Evolutionary conservation across 2,888 invertebrate species (phyloP), one percentile per base, ranked within the genome.

Genomic region (Orthosia gracilis): DNA sequence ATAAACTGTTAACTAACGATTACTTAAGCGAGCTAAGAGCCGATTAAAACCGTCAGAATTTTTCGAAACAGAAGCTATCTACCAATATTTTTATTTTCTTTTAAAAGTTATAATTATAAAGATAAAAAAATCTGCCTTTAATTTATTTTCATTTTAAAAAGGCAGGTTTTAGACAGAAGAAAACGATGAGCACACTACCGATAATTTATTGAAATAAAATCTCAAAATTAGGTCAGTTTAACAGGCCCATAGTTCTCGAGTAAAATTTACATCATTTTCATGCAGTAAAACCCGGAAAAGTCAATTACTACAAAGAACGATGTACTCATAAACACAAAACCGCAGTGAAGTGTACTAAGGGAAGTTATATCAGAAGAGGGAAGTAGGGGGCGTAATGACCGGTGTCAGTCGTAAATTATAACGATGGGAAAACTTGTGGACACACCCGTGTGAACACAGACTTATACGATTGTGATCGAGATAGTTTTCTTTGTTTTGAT

Each of bases 321-420:
- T 31, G 15, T 17, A 59, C 52, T 13, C 45, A 65, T 26, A 70
- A 58, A 62, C 61, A 58, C 68, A 62, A 74, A 52, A 65, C 74
- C 61, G 18, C 61, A 62, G 15, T 57, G 21, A 57, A 64, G 23
- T 58, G 45, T 47, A 80, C 58, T 76, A 73, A 85, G 72, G 70
- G 76, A 84, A 87, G 80, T 88, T 89, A 80, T 80, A 78, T 86
- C 75, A 78, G 78, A 73, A 79, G 79, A 73, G 49, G 70, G 55
- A 73, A 75, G 79, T 54, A 66, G 67, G 69, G 80, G 78, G 82
- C 69, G 76, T 85, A 85, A 87, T 85, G 85, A 84, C 89, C 89
- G 85, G 84, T 88, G 84, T 81, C 85, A 82, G 78, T 72, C 73
- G 72, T 83, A 87, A 89, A 81, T 89, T 89, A 85, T 89, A 87